Base-by-base conservation (phyloP, 2,797 vertebrate genomes). In the Oryzias dopingdopingensis region DNA sequence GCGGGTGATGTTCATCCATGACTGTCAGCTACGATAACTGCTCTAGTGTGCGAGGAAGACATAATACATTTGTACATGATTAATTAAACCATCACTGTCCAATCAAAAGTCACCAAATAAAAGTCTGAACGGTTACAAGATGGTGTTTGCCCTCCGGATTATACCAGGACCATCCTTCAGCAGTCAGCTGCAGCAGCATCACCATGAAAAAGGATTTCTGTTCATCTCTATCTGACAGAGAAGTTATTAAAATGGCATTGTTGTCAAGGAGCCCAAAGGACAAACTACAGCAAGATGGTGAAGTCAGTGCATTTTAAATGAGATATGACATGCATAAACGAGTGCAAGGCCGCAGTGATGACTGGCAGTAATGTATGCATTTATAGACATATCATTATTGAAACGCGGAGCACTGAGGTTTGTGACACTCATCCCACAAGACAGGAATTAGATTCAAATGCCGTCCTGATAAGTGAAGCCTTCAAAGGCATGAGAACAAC, bases 401-500 rank as follows among this genome's bases (percentile, higher is more conserved):
- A 56, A 65, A 44, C 52, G 4, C 50, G 16, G 18, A 16, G 26
- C 52, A 64, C 26, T 43, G 43, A 72, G 64, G 57, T 58, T 65
- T 65, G 17, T 66, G 72, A 83, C 67, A 24, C 63, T 79, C 65
- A 84, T 82, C 56, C 61, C 66, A 62, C 59, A 62, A 49, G 67
- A 79, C 67, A 53, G 59, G 54, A 80, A 80, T 68, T 78, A 78
- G 61, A 82, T 78, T 72, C 59, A 79, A 82, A 77, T 79, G 72
- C 44, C 67, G 49, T 63, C 59, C 56, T 71, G 66, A 82, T 74
- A 67, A 65, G 67, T 59, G 41, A 43, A 58, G 56, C 56, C 51
- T 60, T 70, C 64, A 37, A 54, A 40, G 42, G 46, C 45, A n/a
- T 46, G 48, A 68, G 71, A 68, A 70, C 63, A 69, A 42, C 58